Percentiles rank a stretch among this genome's conserved stretches.
Conservation (phyloP, 2,113 vertebrate genomes). For the Poeciliopsis turrubarensis region DNA sequence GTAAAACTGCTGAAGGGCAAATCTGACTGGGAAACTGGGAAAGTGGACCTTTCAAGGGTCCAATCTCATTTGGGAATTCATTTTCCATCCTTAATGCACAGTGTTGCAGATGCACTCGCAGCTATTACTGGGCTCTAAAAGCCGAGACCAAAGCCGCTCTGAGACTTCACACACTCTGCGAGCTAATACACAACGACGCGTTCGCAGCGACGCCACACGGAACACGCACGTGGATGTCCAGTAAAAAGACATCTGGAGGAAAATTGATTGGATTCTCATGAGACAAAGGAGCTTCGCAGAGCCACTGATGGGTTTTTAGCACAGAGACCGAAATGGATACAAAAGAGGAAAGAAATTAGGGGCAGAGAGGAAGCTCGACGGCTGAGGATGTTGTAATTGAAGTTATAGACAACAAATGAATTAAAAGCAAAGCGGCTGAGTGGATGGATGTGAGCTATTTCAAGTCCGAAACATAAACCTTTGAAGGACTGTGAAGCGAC, state of each 20-base stretch:
- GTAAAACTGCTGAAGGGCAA: constrained; percentile 47
- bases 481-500: constrained; percentile 10
- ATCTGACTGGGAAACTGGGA: constrained; percentile 37
- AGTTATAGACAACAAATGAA: constrained; percentile 30
- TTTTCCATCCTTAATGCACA: constrained; percentile 36
- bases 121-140: constrained; percentile 43
- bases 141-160: constrained; percentile 13
- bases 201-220: constrained; percentile 17
- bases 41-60: constrained; percentile 23
- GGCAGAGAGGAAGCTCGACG: constrained; percentile 5
- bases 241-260: constrained; percentile 24
- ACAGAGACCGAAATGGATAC: constrained; percentile 28
- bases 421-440: neutral
- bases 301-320: constrained; percentile 49
- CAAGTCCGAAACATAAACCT: neutral
- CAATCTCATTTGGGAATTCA: constrained; percentile 43
- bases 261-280: constrained; percentile 56
- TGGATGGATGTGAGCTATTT: constrained; percentile 20
- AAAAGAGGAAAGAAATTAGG: constrained; percentile 19
- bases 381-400: constrained; percentile 1
- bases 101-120: constrained; percentile 26
- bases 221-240: constrained; percentile 17
- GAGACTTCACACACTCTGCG: constrained; percentile 4
- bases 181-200: constrained; percentile 12
- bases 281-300: constrained; percentile 41